A percentile compares a stretch with the other conserved stretches of the same genome.
Conservation (phyloP, 2,797 vertebrate genomes). For the Sebastes diaconus region DNA sequence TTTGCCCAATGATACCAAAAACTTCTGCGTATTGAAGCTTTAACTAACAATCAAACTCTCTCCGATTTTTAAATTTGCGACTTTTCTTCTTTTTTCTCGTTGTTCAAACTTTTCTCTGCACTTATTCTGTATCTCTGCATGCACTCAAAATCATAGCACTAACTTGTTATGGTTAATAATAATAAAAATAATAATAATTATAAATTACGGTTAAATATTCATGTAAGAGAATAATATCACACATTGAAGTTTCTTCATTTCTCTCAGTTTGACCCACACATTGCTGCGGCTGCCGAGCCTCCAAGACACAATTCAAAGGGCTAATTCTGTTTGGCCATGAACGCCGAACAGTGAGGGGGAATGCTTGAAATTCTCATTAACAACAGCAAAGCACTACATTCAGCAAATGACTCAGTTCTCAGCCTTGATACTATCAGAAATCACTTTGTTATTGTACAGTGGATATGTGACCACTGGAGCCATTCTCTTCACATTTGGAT, state of each 20-base stretch:
- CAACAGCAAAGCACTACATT: conserved; percentile 2
- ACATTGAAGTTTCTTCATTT: neutral
- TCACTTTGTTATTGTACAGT: neutral
- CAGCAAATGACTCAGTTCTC: neutral
- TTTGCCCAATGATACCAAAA: too few relatives aligned
- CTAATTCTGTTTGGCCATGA: conserved; percentile 44
- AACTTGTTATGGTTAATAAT: neutral
- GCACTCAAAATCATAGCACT: neutral
- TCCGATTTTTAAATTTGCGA: neutral
- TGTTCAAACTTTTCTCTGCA: neutral
- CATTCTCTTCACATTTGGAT: neutral
- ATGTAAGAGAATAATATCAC: conserved; percentile 20
- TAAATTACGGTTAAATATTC: conserved; percentile 30
- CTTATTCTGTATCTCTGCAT: neutral
- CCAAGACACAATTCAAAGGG: neutral
- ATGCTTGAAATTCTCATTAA: conserved; percentile 24
- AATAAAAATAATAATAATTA: conserved; percentile 1
- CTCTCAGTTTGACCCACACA: conserved; percentile 15
- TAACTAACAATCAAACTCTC: neutral
- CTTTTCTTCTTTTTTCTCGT: neutral
- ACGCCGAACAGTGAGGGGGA: neutral
- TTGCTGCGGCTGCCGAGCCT: neutral
- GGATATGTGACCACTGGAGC: neutral
- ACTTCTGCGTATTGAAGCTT: fast-evolving
- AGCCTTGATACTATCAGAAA: conserved; percentile 4